Evolutionary conservation across 2,113 vertebrate genomes (phyloP).

Genomic region (Lethenteron camtschaticum): DNA sequence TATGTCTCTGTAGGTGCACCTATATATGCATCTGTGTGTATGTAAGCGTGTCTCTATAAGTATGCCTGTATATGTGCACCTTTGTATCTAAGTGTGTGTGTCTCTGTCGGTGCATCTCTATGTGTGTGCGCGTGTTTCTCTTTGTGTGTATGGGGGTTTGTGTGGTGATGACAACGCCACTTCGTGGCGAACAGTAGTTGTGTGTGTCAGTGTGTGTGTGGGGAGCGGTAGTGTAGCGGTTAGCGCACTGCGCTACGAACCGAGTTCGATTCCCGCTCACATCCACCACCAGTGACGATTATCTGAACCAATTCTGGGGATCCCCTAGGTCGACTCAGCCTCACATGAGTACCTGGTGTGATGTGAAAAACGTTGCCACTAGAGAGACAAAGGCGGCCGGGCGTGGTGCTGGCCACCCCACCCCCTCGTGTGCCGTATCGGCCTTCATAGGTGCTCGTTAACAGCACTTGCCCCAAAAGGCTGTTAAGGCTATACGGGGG

Average conservation of each 20-base stretch:
- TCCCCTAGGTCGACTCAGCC: neutral
- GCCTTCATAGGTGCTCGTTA: no score
- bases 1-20: neutral
- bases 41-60: neutral
- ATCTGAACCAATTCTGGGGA: neutral
- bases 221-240: neutral
- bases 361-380: neutral
- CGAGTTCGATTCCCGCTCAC: neutral
- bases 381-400: neutral
- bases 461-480: no score
- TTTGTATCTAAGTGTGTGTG: neutral
- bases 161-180: neutral
- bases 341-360: neutral
- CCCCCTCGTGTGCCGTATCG: no score
- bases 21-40: neutral
- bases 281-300: neutral
- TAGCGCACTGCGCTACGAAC: neutral
- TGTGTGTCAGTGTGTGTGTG: neutral
- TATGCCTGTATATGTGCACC: neutral
- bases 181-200: neutral
- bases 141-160: neutral
- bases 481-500: no score
- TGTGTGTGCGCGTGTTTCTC: neutral
- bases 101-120: neutral
- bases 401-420: no score